Evolutionary conservation across 2,113 vertebrate genomes (phyloP).

Genomic region (Varanus komodoensis): DNA sequence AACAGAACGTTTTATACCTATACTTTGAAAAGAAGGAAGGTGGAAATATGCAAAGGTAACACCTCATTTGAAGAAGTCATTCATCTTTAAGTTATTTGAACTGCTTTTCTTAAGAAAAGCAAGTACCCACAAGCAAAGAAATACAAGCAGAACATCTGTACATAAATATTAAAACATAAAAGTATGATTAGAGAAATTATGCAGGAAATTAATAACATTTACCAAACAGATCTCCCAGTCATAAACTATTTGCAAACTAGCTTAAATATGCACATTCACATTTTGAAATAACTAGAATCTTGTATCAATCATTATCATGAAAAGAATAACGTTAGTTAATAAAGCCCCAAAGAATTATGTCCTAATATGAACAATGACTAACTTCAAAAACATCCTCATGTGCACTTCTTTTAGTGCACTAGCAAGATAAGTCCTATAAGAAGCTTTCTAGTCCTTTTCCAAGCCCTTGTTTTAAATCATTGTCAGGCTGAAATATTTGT

Average conservation of each 20-base stretch:
- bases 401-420: neutral
- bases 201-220: neutral
- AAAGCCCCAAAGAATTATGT: neutral
- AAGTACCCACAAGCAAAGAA: neutral
- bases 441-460: too few relatives aligned
- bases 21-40: neutral
- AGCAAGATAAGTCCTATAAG: neutral
- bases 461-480: too few relatives aligned
- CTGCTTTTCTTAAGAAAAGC: neutral
- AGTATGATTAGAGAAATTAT: neutral
- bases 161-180: neutral
- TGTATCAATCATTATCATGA: neutral
- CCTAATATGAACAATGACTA: neutral
- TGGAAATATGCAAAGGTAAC: neutral
- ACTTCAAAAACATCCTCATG: neutral
- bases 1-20: neutral
- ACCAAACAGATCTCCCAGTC: neutral
- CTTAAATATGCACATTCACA: neutral
- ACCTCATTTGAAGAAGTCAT: neutral
- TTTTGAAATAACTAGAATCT: neutral
- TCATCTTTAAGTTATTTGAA: neutral
- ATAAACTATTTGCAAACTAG: neutral
- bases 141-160: neutral
- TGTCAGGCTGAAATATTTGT: neutral
- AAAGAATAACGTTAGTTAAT: neutral